Evolutionary conservation across 1,140 invertebrate species (phyloP).

Genomic region (Eciton burchellii): DNA sequence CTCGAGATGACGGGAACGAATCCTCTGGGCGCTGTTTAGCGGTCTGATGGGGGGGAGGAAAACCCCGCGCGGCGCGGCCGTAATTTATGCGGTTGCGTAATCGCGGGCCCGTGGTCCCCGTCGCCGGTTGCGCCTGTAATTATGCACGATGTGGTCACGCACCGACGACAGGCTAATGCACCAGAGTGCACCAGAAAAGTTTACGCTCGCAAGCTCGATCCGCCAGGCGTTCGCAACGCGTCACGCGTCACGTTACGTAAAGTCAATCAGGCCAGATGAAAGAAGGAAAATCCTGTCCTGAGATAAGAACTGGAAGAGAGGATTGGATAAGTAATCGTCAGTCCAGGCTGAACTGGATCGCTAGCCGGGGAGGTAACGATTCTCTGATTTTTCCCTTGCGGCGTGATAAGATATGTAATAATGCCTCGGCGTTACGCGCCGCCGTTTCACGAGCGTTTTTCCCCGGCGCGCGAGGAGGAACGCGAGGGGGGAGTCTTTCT

Average conservation of each 20-base stretch:
- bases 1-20: slow-evolving; percentile 32
- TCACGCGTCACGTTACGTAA: slow-evolving; percentile 10
- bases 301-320: too few relatives aligned
- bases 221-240: slow-evolving; percentile 2
- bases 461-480: too few relatives aligned
- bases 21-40: slow-evolving; percentile 46
- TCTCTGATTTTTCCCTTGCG: too few relatives aligned
- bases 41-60: slow-evolving; percentile 12
- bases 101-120: slow-evolving; percentile 20
- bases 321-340: too few relatives aligned
- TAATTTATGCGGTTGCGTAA: slow-evolving; percentile 71
- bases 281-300: too few relatives aligned
- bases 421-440: neutral
- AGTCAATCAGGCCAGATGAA: neutral
- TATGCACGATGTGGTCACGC: slow-evolving; percentile 69
- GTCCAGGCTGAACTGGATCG: too few relatives aligned
- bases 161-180: slow-evolving; percentile 57
- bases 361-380: neutral
- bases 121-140: slow-evolving; percentile 66
- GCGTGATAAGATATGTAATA: neutral
- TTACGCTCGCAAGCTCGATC: slow-evolving; percentile 23
- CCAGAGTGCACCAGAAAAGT: slow-evolving; percentile 27
- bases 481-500: too few relatives aligned
- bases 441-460: too few relatives aligned
- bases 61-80: slow-evolving; percentile 3